These are phyloP conservation scores for Anas platyrhynchos DNA, from an alignment of 2,113 vertebrate genomes.

Conservation along the genomic window DNA sequence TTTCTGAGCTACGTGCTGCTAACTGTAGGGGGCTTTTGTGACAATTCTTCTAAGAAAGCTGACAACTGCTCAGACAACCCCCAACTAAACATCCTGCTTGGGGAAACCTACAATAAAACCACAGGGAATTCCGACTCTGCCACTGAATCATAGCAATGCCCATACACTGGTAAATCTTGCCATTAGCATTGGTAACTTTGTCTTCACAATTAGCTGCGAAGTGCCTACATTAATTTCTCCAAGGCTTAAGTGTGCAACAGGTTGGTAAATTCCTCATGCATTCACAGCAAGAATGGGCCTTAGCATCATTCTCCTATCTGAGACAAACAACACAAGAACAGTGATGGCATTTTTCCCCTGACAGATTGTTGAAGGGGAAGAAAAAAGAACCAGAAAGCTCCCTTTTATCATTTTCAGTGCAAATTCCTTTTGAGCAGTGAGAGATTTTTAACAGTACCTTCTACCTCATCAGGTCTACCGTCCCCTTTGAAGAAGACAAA, in stretches of 20 bases:
- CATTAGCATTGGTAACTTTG: background rate
- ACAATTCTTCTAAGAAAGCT: background rate
- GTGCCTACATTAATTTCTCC: background rate
- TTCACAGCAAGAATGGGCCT: background rate
- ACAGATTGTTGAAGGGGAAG: background rate
- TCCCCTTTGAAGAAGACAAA: background rate
- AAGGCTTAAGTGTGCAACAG: background rate
- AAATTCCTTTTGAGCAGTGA: background rate
- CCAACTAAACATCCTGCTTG: background rate
- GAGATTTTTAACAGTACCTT: background rate
- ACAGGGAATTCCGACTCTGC: background rate
- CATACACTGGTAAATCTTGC: background rate
- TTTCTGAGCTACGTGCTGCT: background rate
- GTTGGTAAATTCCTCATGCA: background rate
- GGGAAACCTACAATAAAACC: background rate
- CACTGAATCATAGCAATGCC: background rate
- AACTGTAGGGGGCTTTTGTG: background rate
- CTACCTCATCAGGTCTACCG: background rate
- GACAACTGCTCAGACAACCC: background rate
- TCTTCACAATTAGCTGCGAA: background rate
- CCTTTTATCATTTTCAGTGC: background rate
- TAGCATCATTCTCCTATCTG: background rate
- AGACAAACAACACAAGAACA: background rate
- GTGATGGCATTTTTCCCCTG: rapidly evolving
- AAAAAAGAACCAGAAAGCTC: background rate